These are phyloP conservation scores for Acipenser transmontanus DNA, from an alignment of 2,797 vertebrate genomes.

Conservation along the genomic window DNA sequence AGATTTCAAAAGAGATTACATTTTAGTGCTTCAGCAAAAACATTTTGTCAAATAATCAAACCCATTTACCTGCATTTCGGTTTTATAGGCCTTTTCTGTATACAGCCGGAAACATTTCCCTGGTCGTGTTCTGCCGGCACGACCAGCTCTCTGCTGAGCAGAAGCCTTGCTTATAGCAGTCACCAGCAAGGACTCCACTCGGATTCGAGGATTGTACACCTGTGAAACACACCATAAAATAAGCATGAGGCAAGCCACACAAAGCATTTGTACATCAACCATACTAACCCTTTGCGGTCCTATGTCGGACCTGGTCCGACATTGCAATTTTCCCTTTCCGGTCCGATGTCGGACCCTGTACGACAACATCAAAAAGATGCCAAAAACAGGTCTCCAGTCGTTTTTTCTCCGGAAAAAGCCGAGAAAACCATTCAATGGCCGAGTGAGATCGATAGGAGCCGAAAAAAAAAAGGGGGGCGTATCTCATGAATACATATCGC, in stretches of 20 bases:
- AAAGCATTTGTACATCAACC: neutral
- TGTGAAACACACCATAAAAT: constrained; percentile 30
- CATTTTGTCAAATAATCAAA: too few species aligned
- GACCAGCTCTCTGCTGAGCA: constrained; percentile 90
- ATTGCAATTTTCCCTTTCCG: too few species aligned
- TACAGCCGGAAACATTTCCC: constrained; percentile 95
- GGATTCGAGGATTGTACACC: constrained; percentile 93
- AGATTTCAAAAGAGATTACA: neutral
- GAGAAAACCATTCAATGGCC: too few species aligned
- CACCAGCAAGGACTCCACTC: constrained; percentile 93
- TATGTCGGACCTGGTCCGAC: too few species aligned
- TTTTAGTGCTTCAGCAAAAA: neutral
- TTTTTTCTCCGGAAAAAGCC: too few species aligned
- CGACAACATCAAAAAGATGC: too few species aligned
- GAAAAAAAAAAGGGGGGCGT: too few species aligned
- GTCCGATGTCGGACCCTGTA: too few species aligned
- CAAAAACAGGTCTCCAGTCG: too few species aligned
- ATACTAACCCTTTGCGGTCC: too few species aligned
- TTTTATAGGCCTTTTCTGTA: constrained; percentile 97
- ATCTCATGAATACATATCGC: too few species aligned
- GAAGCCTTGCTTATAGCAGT: constrained; percentile 96
- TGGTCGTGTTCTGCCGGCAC: constrained; percentile 86
- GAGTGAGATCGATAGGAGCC: too few species aligned
- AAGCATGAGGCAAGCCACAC: neutral
- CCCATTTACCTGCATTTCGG: constrained; percentile 88